Base-by-base conservation (phyloP, 2,113 vertebrate genomes). In the Limnothrissa miodon region DNA sequence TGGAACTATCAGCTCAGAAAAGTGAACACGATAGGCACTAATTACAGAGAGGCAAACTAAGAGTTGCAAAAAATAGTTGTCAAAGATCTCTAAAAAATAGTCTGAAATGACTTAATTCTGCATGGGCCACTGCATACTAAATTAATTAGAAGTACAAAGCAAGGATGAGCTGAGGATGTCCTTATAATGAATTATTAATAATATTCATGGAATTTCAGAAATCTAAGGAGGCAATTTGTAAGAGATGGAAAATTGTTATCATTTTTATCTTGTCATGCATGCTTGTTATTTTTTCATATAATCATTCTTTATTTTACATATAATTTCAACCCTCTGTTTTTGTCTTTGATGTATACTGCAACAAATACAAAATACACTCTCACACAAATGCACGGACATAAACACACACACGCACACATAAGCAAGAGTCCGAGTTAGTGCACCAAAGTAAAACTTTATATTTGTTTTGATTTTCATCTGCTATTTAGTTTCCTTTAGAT, bases 81-180 rank as follows among this genome's bases (percentile, higher is more conserved):
- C 25, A 62, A 29, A 62, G 25, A 29, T 8, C 59, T 62, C 10
- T 29, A 62, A 62, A 62, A 62, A 62, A 29, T 29, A 62, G 59
- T 62, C 25, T 62, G 59, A 62, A 44, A 81, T 9, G 46, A 42
- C 25, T 46, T 81, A 81, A 66, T 81, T 81, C 23, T 62, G 59
- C 25, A 62, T 9, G 25, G 59, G 25, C 59, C 59, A 62, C 59
- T 59, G 42, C 42, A 82, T 82, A 48, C 53, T 66, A 82, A 59
- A 82, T 85, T 66, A 39, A 85, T 79, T n/a, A 79, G 25, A 56
- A 78, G 29, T 15, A 80, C 29, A 45, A 83, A 36, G 23, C 29
- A 39, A 36, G 29, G 45, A 48, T 39, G 79, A 45, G 45, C 45
- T 33, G 25, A 78, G 39, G 29, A 85, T 66, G 81, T 48, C 23